These are phyloP conservation scores for Sprattus sprattus DNA, from an alignment of 2,113 vertebrate species.

Conservation along the genomic window DNA sequence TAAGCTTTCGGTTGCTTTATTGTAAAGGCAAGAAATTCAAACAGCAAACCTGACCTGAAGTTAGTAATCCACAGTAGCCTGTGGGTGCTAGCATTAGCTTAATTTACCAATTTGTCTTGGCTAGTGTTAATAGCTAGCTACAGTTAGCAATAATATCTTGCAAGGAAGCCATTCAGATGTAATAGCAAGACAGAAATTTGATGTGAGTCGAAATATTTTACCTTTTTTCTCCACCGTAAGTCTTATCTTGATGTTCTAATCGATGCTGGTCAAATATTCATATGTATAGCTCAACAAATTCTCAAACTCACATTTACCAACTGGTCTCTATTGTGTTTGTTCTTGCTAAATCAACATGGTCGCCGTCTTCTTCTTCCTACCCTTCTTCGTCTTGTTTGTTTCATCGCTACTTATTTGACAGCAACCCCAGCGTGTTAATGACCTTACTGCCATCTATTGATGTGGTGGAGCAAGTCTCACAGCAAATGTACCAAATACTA, in stretches of 20 bases:
- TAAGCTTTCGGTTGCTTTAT: neutral
- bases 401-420: neutral
- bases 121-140: neutral
- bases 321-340: constrained; percentile 72
- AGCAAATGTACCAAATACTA: too few relatives aligned
- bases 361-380: constrained; percentile 62
- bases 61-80: constrained; percentile 4
- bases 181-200: neutral
- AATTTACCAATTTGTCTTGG: neutral
- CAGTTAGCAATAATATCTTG: constrained; percentile 1
- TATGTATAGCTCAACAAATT: constrained; percentile 17
- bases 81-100: constrained; percentile 1
- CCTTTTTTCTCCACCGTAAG: neutral
- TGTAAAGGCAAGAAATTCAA: neutral
- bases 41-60: neutral
- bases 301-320: constrained; percentile 55
- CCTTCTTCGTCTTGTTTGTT: constrained; percentile 36
- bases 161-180: neutral
- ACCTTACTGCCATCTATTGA: neutral
- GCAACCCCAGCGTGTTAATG: neutral
- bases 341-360: constrained; percentile 73
- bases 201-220: neutral
- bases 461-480: neutral
- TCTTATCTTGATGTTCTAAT: constrained; percentile 5
- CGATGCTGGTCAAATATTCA: constrained; percentile 3